These are phyloP conservation scores for Urocynchramus pylzowi DNA, from an alignment of 2,113 vertebrate species.

Conservation along the genomic window DNA sequence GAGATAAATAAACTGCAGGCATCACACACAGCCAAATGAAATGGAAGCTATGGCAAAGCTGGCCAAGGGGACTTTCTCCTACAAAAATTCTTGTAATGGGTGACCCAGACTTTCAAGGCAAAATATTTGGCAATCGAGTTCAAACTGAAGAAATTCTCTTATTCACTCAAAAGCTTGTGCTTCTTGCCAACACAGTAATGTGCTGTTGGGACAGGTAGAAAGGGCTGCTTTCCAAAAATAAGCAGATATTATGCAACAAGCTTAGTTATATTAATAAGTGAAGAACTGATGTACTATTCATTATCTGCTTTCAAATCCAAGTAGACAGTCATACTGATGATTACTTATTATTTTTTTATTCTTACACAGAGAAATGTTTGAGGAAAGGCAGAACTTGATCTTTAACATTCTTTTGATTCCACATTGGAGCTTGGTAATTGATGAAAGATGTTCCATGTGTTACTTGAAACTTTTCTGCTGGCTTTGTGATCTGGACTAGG, in stretches of 20 bases:
- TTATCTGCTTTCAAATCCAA: conserved; percentile 18
- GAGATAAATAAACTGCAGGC: background rate
- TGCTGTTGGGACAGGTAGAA: conserved; percentile 19
- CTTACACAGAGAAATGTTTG: background rate
- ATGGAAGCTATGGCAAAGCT: background rate
- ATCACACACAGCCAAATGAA: background rate
- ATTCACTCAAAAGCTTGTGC: background rate
- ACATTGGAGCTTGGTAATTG: background rate
- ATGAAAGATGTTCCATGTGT: background rate
- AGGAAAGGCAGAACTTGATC: background rate
- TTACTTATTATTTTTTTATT: background rate
- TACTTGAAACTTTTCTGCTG: background rate
- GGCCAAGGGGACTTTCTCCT: background rate
- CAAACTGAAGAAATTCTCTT: background rate
- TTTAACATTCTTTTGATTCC: background rate
- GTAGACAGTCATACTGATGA: background rate
- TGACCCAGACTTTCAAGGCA: background rate
- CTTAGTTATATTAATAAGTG: conserved; percentile 33
- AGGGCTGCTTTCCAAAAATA: conserved; percentile 20
- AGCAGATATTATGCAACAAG: conserved; percentile 11
- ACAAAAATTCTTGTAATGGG: background rate
- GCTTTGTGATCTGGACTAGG: background rate
- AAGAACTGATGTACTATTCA: background rate
- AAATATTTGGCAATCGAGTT: background rate
- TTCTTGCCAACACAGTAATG: background rate